Percentiles rank a stretch among this genome's conserved stretches.
phyloP scores from a whole-genome alignment of 1,140 invertebrate species.

The Pseudomyrmex dendroicus region DNA sequence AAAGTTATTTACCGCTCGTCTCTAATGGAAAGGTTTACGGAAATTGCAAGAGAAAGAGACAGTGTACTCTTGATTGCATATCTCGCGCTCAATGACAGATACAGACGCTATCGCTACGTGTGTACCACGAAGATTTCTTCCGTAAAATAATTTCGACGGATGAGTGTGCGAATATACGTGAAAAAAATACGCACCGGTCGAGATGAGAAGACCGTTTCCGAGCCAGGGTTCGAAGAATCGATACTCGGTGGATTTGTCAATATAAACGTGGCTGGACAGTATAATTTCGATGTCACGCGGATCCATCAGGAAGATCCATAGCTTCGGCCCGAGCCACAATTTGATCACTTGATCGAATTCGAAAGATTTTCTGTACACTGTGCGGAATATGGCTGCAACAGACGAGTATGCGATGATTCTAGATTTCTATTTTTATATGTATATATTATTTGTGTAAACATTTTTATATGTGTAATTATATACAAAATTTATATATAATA shows the following conservation, averaged over 20 bases:
- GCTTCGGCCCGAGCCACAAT: constrained; percentile 91
- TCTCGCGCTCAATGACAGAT: too few species aligned
- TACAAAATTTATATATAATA: too few species aligned
- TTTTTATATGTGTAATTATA: not conserved
- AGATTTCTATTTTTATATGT: not conserved
- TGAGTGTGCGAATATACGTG: not conserved
- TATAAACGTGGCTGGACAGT: constrained; percentile 90
- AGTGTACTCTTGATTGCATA: too few species aligned
- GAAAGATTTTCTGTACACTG: constrained; percentile 86
- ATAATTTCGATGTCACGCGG: constrained; percentile 91
- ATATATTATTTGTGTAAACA: not conserved
- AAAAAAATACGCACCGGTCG: constrained; percentile 86
- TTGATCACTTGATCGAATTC: constrained; percentile 87
- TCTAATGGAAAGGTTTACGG: too few species aligned
- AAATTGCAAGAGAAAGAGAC: too few species aligned
- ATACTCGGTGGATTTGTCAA: constrained; percentile 90
- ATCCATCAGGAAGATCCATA: constrained; percentile 90
- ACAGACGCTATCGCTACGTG: too few species aligned
- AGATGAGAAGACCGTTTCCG: constrained; percentile 91
- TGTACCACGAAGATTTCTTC: too few species aligned
- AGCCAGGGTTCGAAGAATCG: constrained; percentile 91
- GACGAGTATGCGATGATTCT: not conserved
- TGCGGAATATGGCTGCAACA: constrained; percentile 88
- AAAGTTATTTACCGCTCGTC: too few species aligned
- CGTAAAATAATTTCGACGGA: not conserved